Conservation (phyloP, 2,888 invertebrate genomes). For the Drosophila atripex region DNA sequence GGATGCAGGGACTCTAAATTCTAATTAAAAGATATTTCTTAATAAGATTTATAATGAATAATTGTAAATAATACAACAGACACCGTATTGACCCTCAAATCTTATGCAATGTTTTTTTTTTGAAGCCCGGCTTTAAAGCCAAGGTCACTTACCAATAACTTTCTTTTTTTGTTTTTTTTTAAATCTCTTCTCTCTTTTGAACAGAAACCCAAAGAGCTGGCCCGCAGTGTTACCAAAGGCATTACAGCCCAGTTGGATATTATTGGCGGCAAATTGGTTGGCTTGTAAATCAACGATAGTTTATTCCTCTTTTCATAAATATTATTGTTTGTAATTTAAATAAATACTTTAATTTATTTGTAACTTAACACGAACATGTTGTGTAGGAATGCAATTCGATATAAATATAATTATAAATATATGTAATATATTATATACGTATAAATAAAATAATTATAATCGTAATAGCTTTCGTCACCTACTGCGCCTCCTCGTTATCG, state of each 20-base stretch:
- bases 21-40: too few relatives aligned
- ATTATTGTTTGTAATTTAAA: slow-evolving; percentile 60
- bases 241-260: slow-evolving; percentile 82
- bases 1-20: not conserved
- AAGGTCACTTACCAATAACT: slow-evolving; percentile 17
- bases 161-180: too few relatives aligned
- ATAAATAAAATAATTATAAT: slow-evolving; percentile 38
- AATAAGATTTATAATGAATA: too few relatives aligned
- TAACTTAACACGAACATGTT: slow-evolving; percentile 63
- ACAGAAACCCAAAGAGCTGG: slow-evolving; percentile 82
- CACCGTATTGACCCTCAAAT: too few relatives aligned
- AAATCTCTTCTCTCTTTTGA: not conserved
- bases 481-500: not conserved
- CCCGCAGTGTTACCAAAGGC: slow-evolving; percentile 80
- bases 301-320: slow-evolving; percentile 20
- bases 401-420: slow-evolving; percentile 39
- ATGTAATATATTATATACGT: slow-evolving; percentile 21
- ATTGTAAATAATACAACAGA: too few relatives aligned
- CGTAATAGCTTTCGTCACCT: slow-evolving; percentile 11
- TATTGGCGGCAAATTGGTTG: slow-evolving; percentile 82
- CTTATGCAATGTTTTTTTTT: slow-evolving; percentile 22
- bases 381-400: slow-evolving; percentile 70
- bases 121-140: not conserved
- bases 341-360: slow-evolving; percentile 76
- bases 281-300: slow-evolving; percentile 63